Evolutionary conservation across 2,797 vertebrate species (phyloP).

Genomic region (Urocyon cinereoargenteus): DNA sequence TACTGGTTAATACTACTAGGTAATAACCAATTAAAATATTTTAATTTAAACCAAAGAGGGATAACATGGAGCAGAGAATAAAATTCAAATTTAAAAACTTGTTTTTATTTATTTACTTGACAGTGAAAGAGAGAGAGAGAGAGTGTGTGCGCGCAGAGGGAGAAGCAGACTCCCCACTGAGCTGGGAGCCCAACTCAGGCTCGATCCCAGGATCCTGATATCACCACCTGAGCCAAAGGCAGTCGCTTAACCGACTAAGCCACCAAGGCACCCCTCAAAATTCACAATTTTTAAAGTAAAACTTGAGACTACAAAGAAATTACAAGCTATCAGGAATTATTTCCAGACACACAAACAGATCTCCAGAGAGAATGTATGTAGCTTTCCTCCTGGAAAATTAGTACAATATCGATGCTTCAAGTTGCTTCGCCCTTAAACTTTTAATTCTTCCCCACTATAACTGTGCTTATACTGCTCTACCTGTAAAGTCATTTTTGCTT

Average conservation of each 20-base stretch:
- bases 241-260: too few relatives aligned
- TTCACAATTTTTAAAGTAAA: conserved; percentile 15
- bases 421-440: conserved; percentile 1
- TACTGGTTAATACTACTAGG: not conserved
- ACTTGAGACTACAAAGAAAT: not conserved
- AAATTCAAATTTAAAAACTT: conserved; percentile 13
- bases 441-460: not conserved
- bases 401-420: not conserved
- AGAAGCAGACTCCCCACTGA: not conserved
- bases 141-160: too few relatives aligned
- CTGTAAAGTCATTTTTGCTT: conserved; percentile 9
- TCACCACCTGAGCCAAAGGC: too few relatives aligned
- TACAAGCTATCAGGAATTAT: not conserved
- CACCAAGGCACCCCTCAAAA: too few relatives aligned
- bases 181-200: too few relatives aligned
- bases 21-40: not conserved
- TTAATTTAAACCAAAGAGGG: conserved; percentile 34
- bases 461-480: not conserved
- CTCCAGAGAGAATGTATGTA: not conserved
- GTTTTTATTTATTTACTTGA: not conserved
- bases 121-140: not conserved
- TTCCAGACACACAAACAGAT: not conserved
- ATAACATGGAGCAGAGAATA: not conserved
- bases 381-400: not conserved
- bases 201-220: too few relatives aligned